These are phyloP conservation scores for Platynereis dumerilii DNA, from an alignment of 2,888 invertebrate species.

Conservation along the genomic window DNA sequence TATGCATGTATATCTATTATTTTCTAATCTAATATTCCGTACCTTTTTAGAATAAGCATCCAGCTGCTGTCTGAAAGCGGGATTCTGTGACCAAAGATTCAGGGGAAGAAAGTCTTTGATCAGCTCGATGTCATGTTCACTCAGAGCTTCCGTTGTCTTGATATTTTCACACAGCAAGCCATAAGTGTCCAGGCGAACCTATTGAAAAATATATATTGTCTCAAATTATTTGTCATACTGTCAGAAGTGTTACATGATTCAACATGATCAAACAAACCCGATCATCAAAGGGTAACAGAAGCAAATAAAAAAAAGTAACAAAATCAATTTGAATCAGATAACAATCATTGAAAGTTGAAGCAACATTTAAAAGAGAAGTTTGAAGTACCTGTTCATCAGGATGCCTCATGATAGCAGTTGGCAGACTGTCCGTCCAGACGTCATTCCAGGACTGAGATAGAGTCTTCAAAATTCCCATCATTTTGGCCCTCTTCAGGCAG, in stretches of 20 bases:
- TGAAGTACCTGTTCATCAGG: conserved; percentile 65
- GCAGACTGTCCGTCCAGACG: conserved; percentile 69
- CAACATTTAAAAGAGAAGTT: too few species aligned
- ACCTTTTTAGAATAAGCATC: conserved; percentile 78
- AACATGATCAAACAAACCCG: too few species aligned
- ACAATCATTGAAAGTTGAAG: too few species aligned
- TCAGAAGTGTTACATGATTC: too few species aligned
- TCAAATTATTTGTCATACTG: too few species aligned
- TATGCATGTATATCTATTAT: too few species aligned
- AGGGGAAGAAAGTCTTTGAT: conserved; percentile 71
- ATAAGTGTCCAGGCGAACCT: conserved; percentile 75
- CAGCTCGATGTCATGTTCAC: conserved; percentile 71
- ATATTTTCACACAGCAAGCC: conserved; percentile 76
- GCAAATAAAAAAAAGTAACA: too few species aligned
- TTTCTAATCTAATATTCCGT: too few species aligned
- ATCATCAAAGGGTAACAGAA: too few species aligned
- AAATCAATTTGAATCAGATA: too few species aligned
- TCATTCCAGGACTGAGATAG: neutral
- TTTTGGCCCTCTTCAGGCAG: conserved; percentile 52
- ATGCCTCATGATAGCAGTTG: conserved; percentile 68
- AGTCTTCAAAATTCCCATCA: conserved; percentile 43
- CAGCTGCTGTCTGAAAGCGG: conserved; percentile 74
- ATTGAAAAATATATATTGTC: conserved; percentile 6
- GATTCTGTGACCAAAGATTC: conserved; percentile 75
- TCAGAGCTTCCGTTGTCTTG: conserved; percentile 75